These are phyloP conservation scores for Allenopithecus nigroviridis DNA, from an alignment of 2,797 vertebrate species.

Conservation along the genomic window DNA sequence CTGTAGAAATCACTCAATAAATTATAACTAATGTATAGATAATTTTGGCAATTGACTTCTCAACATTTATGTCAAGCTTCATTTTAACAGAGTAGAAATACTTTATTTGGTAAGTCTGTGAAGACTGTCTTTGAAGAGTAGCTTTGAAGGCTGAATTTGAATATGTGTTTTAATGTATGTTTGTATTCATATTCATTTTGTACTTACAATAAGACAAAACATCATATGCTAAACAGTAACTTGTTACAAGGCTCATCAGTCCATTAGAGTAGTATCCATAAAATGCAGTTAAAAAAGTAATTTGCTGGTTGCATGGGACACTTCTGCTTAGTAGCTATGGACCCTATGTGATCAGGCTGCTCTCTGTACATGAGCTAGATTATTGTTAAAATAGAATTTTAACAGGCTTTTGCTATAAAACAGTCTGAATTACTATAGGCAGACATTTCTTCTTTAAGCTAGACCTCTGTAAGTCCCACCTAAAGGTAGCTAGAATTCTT, in stretches of 20 bases:
- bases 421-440: neutral
- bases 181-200: conserved; percentile 21
- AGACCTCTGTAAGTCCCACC: neutral
- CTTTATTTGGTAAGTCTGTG: neutral
- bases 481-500: neutral
- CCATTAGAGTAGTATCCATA: neutral
- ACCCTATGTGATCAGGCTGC: neutral
- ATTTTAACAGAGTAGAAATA: conserved; percentile 21
- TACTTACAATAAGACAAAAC: neutral
- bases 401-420: conserved; percentile 2
- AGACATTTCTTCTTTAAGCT: neutral
- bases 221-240: neutral
- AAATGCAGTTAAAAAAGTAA: neutral
- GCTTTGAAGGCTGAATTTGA: conserved; percentile 16
- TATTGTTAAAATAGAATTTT: conserved; percentile 14
- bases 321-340: neutral
- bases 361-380: neutral
- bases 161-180: neutral
- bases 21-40: neutral
- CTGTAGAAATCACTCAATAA: neutral
- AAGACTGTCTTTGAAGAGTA: conserved; percentile 6
- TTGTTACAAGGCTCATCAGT: neutral
- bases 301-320: neutral
- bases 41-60: neutral
- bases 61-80: neutral